Base-by-base conservation (phyloP, 2,888 invertebrate species). In the Amphipoea oculea region DNA sequence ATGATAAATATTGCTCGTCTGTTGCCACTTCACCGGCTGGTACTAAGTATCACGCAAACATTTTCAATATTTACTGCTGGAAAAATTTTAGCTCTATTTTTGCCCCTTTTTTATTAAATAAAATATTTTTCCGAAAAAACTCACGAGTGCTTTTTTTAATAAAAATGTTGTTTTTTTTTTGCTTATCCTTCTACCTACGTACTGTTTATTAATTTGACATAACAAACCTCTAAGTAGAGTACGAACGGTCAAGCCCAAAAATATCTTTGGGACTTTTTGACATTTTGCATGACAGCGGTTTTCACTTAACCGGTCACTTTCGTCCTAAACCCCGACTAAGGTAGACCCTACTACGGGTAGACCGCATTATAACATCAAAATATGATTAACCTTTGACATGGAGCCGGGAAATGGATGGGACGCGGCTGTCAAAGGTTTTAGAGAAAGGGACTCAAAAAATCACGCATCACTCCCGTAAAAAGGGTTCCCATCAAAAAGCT, bases 401-500 rank as follows among this genome's bases (percentile, higher is more conserved):
- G 70, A 73, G 71, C 68, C 66, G 83, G 78, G 57, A 85, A 87
- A 83, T 79, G 85, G 83, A 82, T 79, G 79, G 75, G 79, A 73
- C 82, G 67, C 71, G 81, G 65, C 74, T 75, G 89, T 86, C 82
- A 83, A 83, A 88, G 74, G 70, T 87, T 89, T 87, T 78, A 77
- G 45, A 78, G 80, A 29, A 73, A 75, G 51, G 76, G 70, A 71
- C 81, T 79, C 68, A 48, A 83, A 86, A 83, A 83, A 84, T 82
- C 79, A 84, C 85, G 68, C 71, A 73, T 79, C 72, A 84, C 75
- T 72, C 78, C 74, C 40, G 36, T 57, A 74, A 77, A 76, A 83
- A 84, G 79, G 84, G 75, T 83, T 81, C n/a, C 76, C 81, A 73
- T 86, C 78, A 81, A 84, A 89, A 89, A 89, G 89, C 88, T 88